A percentile compares a stretch with the other conserved stretches of the same genome.
These are phyloP conservation scores for Eristalis arbustorum DNA, from an alignment of 2,888 invertebrate species.

Conservation along the genomic window DNA sequence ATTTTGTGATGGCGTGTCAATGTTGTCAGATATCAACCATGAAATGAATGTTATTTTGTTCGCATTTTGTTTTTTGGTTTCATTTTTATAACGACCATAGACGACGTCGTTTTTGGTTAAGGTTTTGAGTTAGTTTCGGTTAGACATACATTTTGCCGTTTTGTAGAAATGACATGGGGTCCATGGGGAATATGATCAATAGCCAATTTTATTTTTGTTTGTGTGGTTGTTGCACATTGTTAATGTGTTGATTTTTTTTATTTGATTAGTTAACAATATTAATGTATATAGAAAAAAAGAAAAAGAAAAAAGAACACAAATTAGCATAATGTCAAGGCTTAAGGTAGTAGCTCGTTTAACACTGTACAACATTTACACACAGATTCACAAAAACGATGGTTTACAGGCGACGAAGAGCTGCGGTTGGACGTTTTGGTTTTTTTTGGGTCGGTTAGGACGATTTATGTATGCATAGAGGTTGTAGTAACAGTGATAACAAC, in stretches of 20 bases:
- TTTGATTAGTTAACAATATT: slow-evolving; percentile 38
- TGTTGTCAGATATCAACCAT: slow-evolving; percentile 47
- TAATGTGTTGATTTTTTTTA: slow-evolving; percentile 11
- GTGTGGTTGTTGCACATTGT: slow-evolving; percentile 52
- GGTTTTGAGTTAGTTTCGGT: background rate
- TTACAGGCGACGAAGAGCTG: slow-evolving; percentile 57
- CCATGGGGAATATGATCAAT: slow-evolving; percentile 44
- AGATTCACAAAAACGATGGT: slow-evolving; percentile 57
- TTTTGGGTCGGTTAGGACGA: slow-evolving; percentile 6
- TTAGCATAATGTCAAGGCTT: slow-evolving; percentile 47
- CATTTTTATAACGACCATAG: slow-evolving; percentile 19
- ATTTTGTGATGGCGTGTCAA: slow-evolving; percentile 44
- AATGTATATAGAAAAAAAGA: slow-evolving; percentile 30
- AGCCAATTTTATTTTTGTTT: slow-evolving; percentile 12
- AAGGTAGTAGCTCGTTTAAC: slow-evolving; percentile 43
- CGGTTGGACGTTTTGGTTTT: slow-evolving; percentile 6
- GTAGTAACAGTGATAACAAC: slow-evolving; percentile 44
- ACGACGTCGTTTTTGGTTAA: slow-evolving; percentile 3
- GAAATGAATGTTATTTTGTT: slow-evolving; percentile 31
- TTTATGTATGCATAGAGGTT: slow-evolving; percentile 11
- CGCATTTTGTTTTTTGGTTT: slow-evolving; percentile 1
- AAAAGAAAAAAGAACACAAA: slow-evolving; percentile 44
- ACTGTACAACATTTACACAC: slow-evolving; percentile 66
- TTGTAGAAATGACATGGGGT: slow-evolving; percentile 64
- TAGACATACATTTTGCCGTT: slow-evolving; percentile 65